These are phyloP conservation scores for Hormiphora californensis DNA, from an alignment of 37 sponge, comb jelly and placozoan species.

Conservation along the genomic window DNA sequence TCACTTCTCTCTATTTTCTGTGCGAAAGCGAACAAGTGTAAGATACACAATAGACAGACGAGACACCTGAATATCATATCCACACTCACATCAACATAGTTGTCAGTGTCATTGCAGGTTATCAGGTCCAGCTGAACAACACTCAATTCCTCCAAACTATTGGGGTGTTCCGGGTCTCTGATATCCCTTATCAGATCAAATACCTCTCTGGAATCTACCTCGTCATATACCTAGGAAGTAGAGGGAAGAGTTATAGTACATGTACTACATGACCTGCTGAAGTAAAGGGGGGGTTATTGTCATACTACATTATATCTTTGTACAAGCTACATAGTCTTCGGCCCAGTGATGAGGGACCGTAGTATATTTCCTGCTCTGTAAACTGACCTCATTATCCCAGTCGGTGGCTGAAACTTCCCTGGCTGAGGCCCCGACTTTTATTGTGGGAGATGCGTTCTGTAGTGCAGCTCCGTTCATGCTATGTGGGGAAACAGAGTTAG, in stretches of 20 bases:
- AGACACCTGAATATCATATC: not conserved
- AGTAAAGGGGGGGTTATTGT: not conserved
- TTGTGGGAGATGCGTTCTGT: slow-evolving; percentile 31
- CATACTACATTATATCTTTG: not conserved
- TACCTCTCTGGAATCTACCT: slow-evolving; percentile 37
- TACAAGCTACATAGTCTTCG: not conserved
- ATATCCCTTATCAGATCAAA: slow-evolving; percentile 73
- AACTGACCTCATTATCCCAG: slow-evolving; percentile 46
- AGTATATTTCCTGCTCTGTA: not conserved
- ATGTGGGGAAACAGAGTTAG: too few relatives aligned
- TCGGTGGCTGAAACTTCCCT: not conserved
- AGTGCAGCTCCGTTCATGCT: slow-evolving; percentile 29
- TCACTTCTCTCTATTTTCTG: not conserved
- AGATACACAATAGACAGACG: too few relatives aligned
- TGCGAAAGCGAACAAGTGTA: not conserved
- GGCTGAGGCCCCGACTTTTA: not conserved
- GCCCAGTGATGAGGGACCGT: not conserved
- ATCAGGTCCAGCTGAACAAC: slow-evolving; percentile 84
- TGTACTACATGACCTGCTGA: not conserved
- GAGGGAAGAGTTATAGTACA: not conserved
- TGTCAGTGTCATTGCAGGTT: slow-evolving; percentile 64
- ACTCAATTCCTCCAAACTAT: slow-evolving; percentile 91
- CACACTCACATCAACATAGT: slow-evolving; percentile 59
- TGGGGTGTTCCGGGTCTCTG: slow-evolving; percentile 95
- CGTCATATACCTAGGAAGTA: not conserved